Evolutionary conservation across 2,888 invertebrate species (phyloP), one percentile per base, ranked within the genome.

Genomic region (Xestia sexstrigata): DNA sequence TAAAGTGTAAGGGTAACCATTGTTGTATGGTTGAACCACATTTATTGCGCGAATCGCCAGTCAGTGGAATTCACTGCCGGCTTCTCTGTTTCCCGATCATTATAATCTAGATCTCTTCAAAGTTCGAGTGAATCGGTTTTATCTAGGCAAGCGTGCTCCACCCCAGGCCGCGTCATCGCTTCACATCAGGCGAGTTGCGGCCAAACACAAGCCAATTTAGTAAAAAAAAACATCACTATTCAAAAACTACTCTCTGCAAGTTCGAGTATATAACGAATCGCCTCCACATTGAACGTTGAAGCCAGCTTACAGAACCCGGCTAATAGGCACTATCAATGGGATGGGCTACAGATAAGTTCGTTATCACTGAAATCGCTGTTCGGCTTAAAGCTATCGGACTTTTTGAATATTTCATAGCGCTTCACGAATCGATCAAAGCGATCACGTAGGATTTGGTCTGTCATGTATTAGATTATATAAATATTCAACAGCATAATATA

Each of bases 371-470:
- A 70, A 67, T 74, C 66, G 69, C 60, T 67, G 42, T 49, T 58
- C 45, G 45, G 9, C 35, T 20, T 52, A 67, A 75, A 63, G 66
- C 58, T 68, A 63, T 58, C 58, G 47, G 47, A 55, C n/a, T 30
- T 79, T 84, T 84, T 70, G 9, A 79, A 67, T 76, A 83, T 72
- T 70, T 79, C 62, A 71, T 30, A 66, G 70, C 15, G n/a, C 42
- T 70, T 26, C 62, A 62, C 62, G 15, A 78, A 81, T 81, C 79
- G 47, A 79, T 83, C 79, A 70, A 23, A 23, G 26, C 15, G 58
- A 49, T 75, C 82, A 63, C 58, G 20, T 49, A 39, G 49, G 26
- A 71, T 73, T 66, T 23, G 1, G 20, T 15, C 26, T 81, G 60
- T 35, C 60, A 39, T 17, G 15, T 60, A 35, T 3, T 35, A 55